phyloP scores from a whole-genome alignment of 1,140 invertebrate genomes.

The Diorhabda elongata region DNA sequence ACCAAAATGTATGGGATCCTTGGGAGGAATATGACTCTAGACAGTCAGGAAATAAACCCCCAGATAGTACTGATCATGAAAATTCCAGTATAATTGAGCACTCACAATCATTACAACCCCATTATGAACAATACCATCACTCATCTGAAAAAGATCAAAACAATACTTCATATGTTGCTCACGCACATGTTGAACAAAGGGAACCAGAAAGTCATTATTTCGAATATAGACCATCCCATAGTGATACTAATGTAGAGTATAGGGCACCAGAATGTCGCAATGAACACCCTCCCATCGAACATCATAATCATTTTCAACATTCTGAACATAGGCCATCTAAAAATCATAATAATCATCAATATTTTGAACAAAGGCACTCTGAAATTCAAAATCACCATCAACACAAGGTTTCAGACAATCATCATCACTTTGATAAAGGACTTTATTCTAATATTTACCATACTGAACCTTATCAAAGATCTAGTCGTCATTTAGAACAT shows the following conservation, averaged over 20 bases:
- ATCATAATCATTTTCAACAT: neutral
- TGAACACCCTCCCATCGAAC: neutral
- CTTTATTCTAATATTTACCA: neutral
- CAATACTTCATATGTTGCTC: too few relatives aligned
- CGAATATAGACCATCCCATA: slow-evolving; percentile 1
- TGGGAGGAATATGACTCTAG: slow-evolving; percentile 54
- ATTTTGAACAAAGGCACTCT: neutral
- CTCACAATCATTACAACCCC: neutral
- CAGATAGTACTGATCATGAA: neutral
- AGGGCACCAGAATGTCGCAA: neutral
- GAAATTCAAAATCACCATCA: neutral
- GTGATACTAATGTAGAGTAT: neutral
- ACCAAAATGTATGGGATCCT: slow-evolving; percentile 48
- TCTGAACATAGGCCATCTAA: neutral
- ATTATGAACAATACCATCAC: neutral
- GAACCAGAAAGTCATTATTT: slow-evolving; percentile 2
- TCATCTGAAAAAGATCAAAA: neutral
- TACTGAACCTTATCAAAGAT: neutral
- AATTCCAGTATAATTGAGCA: neutral
- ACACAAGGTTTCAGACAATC: neutral
- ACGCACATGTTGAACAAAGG: neutral
- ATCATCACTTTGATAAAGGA: neutral
- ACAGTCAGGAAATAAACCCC: slow-evolving; percentile 22
- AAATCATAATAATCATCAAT: neutral
- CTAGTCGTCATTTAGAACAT: neutral